These are phyloP conservation scores for Cosmia trapezina DNA, from an alignment of 2,888 invertebrate species.

Conservation along the genomic window DNA sequence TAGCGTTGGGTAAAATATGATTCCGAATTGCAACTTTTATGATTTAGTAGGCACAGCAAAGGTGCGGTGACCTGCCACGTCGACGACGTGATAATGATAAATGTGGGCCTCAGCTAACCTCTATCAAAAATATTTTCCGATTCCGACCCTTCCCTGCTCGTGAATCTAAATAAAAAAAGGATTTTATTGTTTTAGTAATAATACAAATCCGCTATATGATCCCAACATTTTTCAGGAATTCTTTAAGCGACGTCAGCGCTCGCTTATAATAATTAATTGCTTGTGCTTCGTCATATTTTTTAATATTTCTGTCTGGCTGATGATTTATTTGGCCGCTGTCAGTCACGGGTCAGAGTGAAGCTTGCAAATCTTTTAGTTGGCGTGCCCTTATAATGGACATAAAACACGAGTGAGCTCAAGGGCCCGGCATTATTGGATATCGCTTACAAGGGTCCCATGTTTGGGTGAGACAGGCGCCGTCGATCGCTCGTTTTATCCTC, in stretches of 20 bases:
- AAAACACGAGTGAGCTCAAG: constrained; percentile 74
- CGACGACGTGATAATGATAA: constrained; percentile 87
- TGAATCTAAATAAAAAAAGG: constrained; percentile 76
- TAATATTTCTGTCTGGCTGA: constrained; percentile 73
- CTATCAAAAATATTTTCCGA: constrained; percentile 83
- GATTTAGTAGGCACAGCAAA: constrained; percentile 75
- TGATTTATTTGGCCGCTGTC: constrained; percentile 76
- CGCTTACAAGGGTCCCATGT: constrained; percentile 80
- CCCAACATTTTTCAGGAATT: constrained; percentile 71
- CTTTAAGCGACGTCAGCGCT: constrained; percentile 67
- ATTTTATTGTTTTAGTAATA: constrained; percentile 80
- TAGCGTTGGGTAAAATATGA: constrained; percentile 60
- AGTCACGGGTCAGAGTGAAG: constrained; percentile 57
- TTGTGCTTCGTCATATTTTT: constrained; percentile 78
- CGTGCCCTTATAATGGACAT: constrained; percentile 72
- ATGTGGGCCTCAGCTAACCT: constrained; percentile 79
- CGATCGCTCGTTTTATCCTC: constrained; percentile 75
- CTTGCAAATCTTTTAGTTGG: constrained; percentile 67
- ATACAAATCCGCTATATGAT: constrained; percentile 69
- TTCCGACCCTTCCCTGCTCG: constrained; percentile 71
- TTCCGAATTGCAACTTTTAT: constrained; percentile 74
- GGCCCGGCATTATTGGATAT: constrained; percentile 82
- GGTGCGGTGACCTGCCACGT: constrained; percentile 81
- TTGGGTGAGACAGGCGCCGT: constrained; percentile 71
- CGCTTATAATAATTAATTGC: constrained; percentile 78